These are phyloP conservation scores for Sericinus montela DNA, from an alignment of 2,888 invertebrate species.

Conservation along the genomic window DNA sequence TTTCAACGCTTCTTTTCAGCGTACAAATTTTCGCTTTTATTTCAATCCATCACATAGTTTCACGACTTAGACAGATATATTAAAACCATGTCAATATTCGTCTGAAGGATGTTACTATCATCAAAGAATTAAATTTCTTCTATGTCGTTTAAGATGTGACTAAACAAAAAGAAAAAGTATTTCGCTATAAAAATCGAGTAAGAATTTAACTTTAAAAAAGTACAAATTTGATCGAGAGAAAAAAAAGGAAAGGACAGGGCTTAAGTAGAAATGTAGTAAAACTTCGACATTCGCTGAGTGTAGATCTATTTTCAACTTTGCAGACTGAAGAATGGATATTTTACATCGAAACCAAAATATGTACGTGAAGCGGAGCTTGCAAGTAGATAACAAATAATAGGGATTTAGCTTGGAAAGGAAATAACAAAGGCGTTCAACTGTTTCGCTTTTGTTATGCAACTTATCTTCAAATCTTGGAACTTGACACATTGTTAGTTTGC, in stretches of 20 bases:
- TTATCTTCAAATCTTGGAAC: conserved; percentile 13
- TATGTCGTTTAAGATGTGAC: not conserved
- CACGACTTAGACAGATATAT: conserved; percentile 3
- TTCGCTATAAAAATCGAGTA: not conserved
- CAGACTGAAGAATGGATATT: conserved; percentile 28
- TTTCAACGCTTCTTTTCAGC: too few relatives aligned
- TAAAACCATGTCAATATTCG: conserved; percentile 10
- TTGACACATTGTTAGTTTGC: conserved; percentile 10
- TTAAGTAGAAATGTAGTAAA: conserved; percentile 31
- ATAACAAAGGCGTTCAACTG: conserved; percentile 22
- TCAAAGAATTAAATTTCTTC: conserved; percentile 1
- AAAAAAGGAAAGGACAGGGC: conserved; percentile 26
- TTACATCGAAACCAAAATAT: conserved; percentile 21
- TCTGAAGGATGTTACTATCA: not conserved
- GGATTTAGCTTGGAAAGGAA: conserved; percentile 18
- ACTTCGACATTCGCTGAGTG: conserved; percentile 35
- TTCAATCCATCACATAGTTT: conserved; percentile 13
- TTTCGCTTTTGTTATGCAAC: conserved; percentile 13
- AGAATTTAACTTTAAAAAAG: conserved; percentile 1
- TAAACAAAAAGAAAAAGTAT: too few relatives aligned
- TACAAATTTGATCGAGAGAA: conserved; percentile 17
- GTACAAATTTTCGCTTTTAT: too few relatives aligned
- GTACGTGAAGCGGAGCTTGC: conserved; percentile 12
- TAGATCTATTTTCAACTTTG: conserved; percentile 36
- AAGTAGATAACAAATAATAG: conserved; percentile 23